phyloP scores from a whole-genome alignment of 2,888 invertebrate genomes.

The Caprella mutica region DNA sequence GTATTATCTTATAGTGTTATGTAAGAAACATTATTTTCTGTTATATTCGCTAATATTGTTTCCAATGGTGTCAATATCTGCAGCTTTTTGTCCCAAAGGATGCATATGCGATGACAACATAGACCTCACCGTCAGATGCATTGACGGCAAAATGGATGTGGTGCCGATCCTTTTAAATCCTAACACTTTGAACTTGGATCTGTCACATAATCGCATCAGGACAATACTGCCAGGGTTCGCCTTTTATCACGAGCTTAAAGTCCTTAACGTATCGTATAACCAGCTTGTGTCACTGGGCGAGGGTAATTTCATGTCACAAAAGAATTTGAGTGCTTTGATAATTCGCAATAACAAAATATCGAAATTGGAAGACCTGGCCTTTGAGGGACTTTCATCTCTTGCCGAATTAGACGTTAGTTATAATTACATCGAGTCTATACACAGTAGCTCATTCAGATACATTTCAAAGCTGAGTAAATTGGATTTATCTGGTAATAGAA shows the following conservation, averaged over 20 bases:
- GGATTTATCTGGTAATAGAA: constrained; percentile 27
- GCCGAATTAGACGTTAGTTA: constrained; percentile 24
- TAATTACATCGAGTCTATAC: constrained; percentile 28
- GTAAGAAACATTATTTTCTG: too few species aligned
- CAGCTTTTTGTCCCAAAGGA: constrained; percentile 27
- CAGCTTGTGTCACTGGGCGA: constrained; percentile 27
- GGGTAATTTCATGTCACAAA: constrained; percentile 23
- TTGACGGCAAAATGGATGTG: constrained; percentile 24
- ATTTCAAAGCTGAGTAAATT: constrained; percentile 16
- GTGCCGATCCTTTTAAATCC: constrained; percentile 29
- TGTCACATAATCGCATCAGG: constrained; percentile 28
- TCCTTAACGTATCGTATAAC: constrained; percentile 27
- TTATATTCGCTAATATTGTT: too few species aligned
- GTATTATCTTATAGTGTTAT: too few species aligned
- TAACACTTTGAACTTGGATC: constrained; percentile 18
- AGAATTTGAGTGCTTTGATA: constrained; percentile 17
- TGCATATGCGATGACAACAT: constrained; percentile 25
- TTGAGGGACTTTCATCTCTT: constrained; percentile 24
- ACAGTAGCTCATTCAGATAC: constrained; percentile 22
- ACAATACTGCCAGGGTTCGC: constrained; percentile 22
- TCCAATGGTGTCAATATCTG: too few species aligned
- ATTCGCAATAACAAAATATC: constrained; percentile 30
- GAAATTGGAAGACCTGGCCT: constrained; percentile 20
- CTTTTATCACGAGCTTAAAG: constrained; percentile 26
- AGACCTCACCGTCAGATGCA: constrained; percentile 18